These are phyloP conservation scores for Phasianus colchicus DNA, from an alignment of 2,113 vertebrate species.

Conservation along the genomic window DNA sequence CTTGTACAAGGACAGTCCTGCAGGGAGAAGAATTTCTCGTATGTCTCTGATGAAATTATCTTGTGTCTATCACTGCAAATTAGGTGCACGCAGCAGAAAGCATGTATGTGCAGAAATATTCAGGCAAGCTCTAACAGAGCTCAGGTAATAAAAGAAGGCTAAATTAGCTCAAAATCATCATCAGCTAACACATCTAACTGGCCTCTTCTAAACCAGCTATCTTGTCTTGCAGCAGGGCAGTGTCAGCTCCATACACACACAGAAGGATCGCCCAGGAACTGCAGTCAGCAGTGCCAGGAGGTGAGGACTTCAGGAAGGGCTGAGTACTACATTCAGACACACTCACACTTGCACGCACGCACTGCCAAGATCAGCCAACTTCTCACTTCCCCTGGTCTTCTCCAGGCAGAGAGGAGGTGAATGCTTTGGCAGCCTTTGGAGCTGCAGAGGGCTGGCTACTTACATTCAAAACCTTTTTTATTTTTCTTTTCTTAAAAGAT, in stretches of 20 bases:
- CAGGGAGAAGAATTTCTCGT: accelerated
- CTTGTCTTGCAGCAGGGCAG: accelerated
- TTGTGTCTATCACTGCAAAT: background rate
- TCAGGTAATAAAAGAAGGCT: background rate
- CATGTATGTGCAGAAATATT: background rate
- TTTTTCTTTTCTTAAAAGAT: background rate
- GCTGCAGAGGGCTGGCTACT: background rate
- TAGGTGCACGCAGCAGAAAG: background rate
- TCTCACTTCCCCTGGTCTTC: accelerated
- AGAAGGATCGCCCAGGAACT: background rate
- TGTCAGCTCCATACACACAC: background rate
- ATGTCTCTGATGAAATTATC: background rate
- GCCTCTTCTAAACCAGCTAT: background rate
- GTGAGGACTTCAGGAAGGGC: accelerated
- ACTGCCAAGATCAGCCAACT: background rate
- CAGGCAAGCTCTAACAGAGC: background rate
- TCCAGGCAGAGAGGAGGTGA: background rate
- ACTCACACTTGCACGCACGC: background rate
- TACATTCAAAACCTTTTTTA: accelerated
- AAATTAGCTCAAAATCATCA: background rate
- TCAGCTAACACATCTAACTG: background rate
- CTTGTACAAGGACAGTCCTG: background rate
- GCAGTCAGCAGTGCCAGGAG: background rate
- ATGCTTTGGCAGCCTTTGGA: background rate
- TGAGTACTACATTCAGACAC: too few relatives aligned